phyloP scores from a whole-genome alignment of 2,888 invertebrate genomes.

The Acronicta psi region DNA sequence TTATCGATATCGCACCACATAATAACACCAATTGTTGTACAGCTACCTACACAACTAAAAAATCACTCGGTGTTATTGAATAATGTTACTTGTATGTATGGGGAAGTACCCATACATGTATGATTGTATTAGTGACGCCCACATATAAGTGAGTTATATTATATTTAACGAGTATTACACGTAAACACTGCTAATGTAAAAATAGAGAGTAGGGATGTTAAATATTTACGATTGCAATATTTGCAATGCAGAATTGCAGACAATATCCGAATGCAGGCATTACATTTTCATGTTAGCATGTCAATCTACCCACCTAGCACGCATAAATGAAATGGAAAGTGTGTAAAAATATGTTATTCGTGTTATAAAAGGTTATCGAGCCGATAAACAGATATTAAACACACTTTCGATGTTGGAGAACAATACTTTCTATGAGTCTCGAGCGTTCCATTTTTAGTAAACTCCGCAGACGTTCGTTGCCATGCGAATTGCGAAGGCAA shows the following conservation, averaged over 20 bases:
- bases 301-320: constrained; percentile 22
- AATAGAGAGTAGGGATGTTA: constrained; percentile 52
- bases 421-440: constrained; percentile 82
- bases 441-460: constrained; percentile 85
- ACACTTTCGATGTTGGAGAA: constrained; percentile 73
- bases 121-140: constrained; percentile 51
- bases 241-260: constrained; percentile 40
- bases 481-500: constrained; percentile 69
- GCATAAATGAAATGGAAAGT: constrained; percentile 47
- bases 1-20: constrained; percentile 41
- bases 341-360: constrained; percentile 45
- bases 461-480: constrained; percentile 75
- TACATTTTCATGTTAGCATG: constrained; percentile 10
- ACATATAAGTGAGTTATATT: constrained; percentile 40
- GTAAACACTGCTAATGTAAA: constrained; percentile 53
- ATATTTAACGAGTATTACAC: constrained; percentile 45
- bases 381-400: constrained; percentile 68
- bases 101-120: constrained; percentile 48
- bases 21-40: constrained; percentile 20
- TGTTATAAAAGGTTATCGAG: constrained; percentile 55
- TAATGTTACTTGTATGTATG: constrained; percentile 36
- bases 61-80: constrained; percentile 30
- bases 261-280: constrained; percentile 41
- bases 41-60: constrained; percentile 38
- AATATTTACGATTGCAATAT: constrained; percentile 46